These are phyloP conservation scores for Portunus trituberculatus DNA, from an alignment of 1,140 invertebrate genomes.

Conservation along the genomic window DNA sequence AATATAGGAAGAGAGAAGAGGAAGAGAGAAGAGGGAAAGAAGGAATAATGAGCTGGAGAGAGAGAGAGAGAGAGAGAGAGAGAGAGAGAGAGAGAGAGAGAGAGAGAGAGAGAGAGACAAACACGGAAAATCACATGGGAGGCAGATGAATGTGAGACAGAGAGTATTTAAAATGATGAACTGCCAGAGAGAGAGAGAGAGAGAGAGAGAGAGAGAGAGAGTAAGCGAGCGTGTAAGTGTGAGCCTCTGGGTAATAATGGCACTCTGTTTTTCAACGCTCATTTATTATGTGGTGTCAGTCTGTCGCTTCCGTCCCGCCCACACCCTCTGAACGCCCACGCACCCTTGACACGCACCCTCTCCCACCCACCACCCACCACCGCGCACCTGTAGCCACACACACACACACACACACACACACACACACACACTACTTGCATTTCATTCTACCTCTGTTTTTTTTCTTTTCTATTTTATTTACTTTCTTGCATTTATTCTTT, in stretches of 20 bases:
- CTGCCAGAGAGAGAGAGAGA: constrained; percentile 3
- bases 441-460: too few relatives aligned
- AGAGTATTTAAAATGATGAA: background rate
- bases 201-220: constrained; percentile 44
- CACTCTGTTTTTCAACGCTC: constrained; percentile 18
- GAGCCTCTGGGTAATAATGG: background rate
- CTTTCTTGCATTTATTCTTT: too few relatives aligned
- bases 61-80: constrained; percentile 35
- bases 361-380: background rate
- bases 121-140: too few relatives aligned
- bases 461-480: too few relatives aligned
- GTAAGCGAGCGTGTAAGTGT: constrained; percentile 6
- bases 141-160: background rate
- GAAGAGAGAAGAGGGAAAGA: background rate
- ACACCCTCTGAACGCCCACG: constrained; percentile 4
- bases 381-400: too few relatives aligned
- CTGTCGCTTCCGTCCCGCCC: constrained; percentile 5
- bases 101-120: background rate
- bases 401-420: too few relatives aligned
- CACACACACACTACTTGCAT: too few relatives aligned
- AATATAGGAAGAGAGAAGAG: background rate
- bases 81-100: constrained; percentile 6
- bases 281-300: background rate
- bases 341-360: background rate
- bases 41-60: background rate